Conservation (phyloP, 2,797 vertebrate genomes). For the Gymnocypris eckloni region DNA sequence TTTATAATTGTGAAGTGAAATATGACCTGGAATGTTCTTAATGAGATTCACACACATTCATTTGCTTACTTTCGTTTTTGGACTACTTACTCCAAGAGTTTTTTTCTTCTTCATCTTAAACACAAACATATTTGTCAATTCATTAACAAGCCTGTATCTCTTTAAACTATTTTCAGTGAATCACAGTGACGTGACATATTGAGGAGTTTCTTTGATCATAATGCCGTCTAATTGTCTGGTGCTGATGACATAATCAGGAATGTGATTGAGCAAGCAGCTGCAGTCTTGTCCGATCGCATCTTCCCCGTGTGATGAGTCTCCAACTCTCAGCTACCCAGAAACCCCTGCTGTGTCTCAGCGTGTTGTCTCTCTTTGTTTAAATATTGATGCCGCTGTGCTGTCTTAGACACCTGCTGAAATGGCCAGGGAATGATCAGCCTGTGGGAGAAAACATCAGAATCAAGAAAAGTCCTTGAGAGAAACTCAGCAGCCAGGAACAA, state of each 20-base stretch:
- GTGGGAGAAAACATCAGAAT: conserved; percentile 8
- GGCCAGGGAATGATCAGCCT: conserved; percentile 11
- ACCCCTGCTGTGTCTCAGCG: conserved; percentile 25
- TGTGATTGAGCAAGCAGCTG: conserved; percentile 2
- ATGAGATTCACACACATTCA: background rate
- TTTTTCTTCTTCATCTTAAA: background rate
- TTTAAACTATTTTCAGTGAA: background rate
- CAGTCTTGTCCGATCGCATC: conserved; percentile 37
- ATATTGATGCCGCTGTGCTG: conserved; percentile 52
- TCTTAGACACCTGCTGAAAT: conserved; percentile 27
- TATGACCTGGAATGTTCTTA: background rate
- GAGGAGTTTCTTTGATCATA: background rate
- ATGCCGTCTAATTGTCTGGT: background rate
- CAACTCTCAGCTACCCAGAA: conserved; percentile 25
- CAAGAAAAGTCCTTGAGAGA: conserved; percentile 23
- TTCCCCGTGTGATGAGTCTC: conserved; percentile 22
- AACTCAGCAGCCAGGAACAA: conserved; percentile 2
- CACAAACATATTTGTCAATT: background rate
- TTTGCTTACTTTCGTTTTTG: background rate
- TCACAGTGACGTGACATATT: background rate
- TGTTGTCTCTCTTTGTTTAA: conserved; percentile 53
- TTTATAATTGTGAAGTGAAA: background rate
- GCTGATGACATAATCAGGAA: conserved; percentile 11
- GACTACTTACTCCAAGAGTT: background rate
- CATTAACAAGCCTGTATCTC: background rate